phyloP scores from a whole-genome alignment of 2,888 invertebrate genomes.

The Salpingus planirostris region DNA sequence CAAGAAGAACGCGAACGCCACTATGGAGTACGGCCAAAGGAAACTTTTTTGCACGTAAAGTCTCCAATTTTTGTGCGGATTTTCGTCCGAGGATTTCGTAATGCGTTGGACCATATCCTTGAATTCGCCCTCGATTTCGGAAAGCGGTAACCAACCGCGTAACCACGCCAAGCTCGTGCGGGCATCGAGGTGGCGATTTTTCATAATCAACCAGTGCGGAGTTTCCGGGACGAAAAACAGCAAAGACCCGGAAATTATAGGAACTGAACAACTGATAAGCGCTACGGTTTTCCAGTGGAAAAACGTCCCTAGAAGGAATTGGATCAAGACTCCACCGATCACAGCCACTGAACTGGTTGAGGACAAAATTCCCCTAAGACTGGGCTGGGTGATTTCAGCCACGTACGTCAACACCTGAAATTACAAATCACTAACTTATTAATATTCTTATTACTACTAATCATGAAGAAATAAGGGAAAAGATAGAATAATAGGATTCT shows the following conservation, averaged over 20 bases:
- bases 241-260: slow-evolving; percentile 53
- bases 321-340: slow-evolving; percentile 65
- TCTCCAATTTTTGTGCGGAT: slow-evolving; percentile 12
- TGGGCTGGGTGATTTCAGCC: slow-evolving; percentile 74
- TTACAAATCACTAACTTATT: too few relatives aligned
- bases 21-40: slow-evolving; percentile 57
- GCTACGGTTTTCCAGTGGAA: slow-evolving; percentile 65
- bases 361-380: slow-evolving; percentile 63
- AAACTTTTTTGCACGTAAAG: slow-evolving; percentile 54
- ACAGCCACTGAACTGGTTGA: slow-evolving; percentile 69
- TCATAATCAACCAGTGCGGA: slow-evolving; percentile 69
- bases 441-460: too few relatives aligned
- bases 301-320: slow-evolving; percentile 64
- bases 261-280: slow-evolving; percentile 56
- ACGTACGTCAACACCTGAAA: slow-evolving; percentile 69
- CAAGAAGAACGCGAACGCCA: slow-evolving; percentile 61
- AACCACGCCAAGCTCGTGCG: slow-evolving; percentile 66
- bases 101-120: slow-evolving; percentile 40
- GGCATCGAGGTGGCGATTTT: slow-evolving; percentile 56
- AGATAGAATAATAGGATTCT: not conserved
- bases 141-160: slow-evolving; percentile 63
- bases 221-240: slow-evolving; percentile 72
- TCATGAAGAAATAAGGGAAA: slow-evolving; percentile 11
- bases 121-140: slow-evolving; percentile 53
- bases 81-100: not conserved